Evolutionary conservation across 2,888 invertebrate species (phyloP).

Genomic region (Oegoconia quadripuncta): DNA sequence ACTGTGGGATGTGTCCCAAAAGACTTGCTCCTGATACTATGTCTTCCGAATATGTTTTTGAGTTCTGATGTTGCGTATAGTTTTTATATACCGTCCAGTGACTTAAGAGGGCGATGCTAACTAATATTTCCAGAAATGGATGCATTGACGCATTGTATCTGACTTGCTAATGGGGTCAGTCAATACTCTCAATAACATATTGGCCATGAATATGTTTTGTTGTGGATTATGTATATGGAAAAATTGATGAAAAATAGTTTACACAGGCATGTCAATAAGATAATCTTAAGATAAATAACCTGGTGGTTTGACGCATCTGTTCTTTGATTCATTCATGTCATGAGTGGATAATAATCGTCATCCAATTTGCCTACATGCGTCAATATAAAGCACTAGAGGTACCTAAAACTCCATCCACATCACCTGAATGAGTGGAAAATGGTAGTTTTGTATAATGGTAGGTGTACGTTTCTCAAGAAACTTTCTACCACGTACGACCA

Average conservation of each 20-base stretch:
- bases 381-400: too few relatives aligned
- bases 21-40: conserved; percentile 31
- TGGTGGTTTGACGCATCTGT: conserved; percentile 1
- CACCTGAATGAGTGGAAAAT: too few relatives aligned
- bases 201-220: conserved; percentile 65
- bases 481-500: too few relatives aligned
- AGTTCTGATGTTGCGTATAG: conserved; percentile 27
- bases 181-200: conserved; percentile 69
- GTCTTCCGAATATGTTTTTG: conserved; percentile 31
- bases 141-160: conserved; percentile 55
- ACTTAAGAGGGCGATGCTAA: conserved; percentile 50
- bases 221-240: conserved; percentile 45
- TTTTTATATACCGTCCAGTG: conserved; percentile 50
- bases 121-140: conserved; percentile 54
- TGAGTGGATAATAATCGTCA: too few relatives aligned
- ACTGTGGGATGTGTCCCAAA: conserved; percentile 34
- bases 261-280: conserved; percentile 25
- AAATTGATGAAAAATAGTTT: conserved; percentile 42
- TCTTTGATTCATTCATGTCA: conserved; percentile 1
- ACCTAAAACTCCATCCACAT: too few relatives aligned
- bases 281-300: conserved; percentile 4
- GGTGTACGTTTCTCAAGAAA: too few relatives aligned
- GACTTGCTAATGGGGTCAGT: conserved; percentile 42
- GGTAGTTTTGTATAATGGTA: too few relatives aligned
- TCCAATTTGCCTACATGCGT: too few relatives aligned